Evolutionary conservation across 2,113 vertebrate genomes (phyloP).

Genomic region (Callorhinus ursinus): DNA sequence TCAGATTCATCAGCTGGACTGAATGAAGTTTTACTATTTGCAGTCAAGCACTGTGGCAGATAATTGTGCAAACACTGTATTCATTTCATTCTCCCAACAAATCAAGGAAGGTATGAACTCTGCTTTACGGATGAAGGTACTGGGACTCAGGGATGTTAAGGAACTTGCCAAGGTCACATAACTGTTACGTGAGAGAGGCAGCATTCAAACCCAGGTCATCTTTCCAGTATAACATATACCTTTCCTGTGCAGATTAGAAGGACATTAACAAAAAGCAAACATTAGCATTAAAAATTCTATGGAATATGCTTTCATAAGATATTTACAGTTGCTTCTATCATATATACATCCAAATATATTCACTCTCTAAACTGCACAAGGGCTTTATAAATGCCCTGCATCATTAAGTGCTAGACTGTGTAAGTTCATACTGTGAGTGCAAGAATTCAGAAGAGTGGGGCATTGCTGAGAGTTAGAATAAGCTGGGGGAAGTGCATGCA

Average conservation of each 20-base stretch:
- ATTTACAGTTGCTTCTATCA: conserved; percentile 29
- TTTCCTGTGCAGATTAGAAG: conserved; percentile 32
- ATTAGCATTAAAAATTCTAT: conserved; percentile 46
- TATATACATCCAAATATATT: conserved; percentile 52
- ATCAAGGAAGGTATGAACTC: conserved; percentile 2
- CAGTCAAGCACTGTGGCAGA: not conserved
- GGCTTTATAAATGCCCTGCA: conserved; percentile 50
- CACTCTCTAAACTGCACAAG: conserved; percentile 36
- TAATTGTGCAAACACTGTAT: not conserved
- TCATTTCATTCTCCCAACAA: conserved; percentile 27
- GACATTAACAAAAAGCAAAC: conserved; percentile 46
- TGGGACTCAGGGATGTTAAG: not conserved
- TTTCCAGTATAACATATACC: not conserved
- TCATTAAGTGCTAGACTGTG: conserved; percentile 10
- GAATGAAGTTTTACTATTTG: conserved; percentile 12
- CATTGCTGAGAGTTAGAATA: not conserved
- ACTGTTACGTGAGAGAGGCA: not conserved
- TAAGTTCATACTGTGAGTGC: not conserved
- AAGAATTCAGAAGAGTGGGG: not conserved
- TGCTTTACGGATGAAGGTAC: conserved; percentile 35
- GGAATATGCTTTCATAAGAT: conserved; percentile 45
- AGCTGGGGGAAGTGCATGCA: not conserved
- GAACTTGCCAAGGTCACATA: not conserved
- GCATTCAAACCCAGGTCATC: not conserved
- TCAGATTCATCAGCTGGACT: conserved; percentile 29